Evolutionary conservation across 2,797 vertebrate genomes (phyloP), one percentile per base, ranked within the genome.

Genomic region (Chromis chromis): DNA sequence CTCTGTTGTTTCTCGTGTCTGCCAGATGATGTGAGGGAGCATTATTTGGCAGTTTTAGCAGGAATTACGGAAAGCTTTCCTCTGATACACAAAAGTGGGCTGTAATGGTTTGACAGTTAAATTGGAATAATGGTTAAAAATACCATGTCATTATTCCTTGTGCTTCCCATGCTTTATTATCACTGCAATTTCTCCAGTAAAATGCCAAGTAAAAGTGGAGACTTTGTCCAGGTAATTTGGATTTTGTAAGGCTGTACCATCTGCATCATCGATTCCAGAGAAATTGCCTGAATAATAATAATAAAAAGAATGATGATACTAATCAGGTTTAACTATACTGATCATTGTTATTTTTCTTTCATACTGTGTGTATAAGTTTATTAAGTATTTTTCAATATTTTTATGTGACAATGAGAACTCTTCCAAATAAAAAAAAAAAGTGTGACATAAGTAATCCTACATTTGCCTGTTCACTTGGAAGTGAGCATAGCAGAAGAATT

Each of bases 101-200:
- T 46, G 63, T 61, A 57, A 61, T 39, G 12, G 59, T 54, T 61
- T n/a, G 40, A 69, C 14, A 64, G 21, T 57, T 24, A 42, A 22
- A 73, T 42, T 28, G 16, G 17, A 21, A 69, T 65, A 81, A 49
- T 63, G 36, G 62, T 52, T 60, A n/a, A 68, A 82, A 78, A 53
- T 72, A 27, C 27, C 2, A 0, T 25, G n/a, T 58, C 50, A 70
- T 72, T 74, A 57, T 52, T 54, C n/a, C 40, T 58, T 42, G 8
- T 52, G 27, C 52, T 17, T 50, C 44, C 4, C 3, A 28, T 19
- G 3, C 33, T 59, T 69, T 69, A 56, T 77, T 65, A 75, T 64
- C 54, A 21, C n/a, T 17, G 58, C 36, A 42, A 49, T 49, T 40
- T 57, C 6, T 1, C 2, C 13, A 46, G 40, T 48, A 31, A 53